Percentiles rank a stretch among this genome's conserved stretches.
Evolutionary conservation across 2,888 invertebrate genomes (phyloP).

Genomic region (Hymenopus coronatus): DNA sequence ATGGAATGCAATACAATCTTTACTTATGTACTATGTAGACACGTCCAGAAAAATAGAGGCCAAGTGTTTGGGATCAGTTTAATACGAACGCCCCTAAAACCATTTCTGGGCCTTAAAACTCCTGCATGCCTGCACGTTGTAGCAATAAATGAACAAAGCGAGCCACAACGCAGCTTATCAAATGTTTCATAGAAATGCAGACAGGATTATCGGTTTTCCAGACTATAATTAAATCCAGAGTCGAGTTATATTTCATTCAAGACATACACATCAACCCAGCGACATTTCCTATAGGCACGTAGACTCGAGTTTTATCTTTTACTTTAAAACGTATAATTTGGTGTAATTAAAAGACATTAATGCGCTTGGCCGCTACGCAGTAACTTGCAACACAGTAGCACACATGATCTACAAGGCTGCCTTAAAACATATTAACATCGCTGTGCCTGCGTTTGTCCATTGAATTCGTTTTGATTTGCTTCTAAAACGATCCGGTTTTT

Average conservation of each 20-base stretch:
- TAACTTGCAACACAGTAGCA: background rate
- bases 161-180: background rate
- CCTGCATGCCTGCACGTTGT: background rate
- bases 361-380: slow-evolving; percentile 12
- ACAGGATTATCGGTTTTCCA: background rate
- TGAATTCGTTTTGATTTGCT: slow-evolving; percentile 3
- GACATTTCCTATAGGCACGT: slow-evolving; percentile 25
- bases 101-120: background rate
- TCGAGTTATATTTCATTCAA: slow-evolving; percentile 25
- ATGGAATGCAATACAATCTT: too few species aligned
- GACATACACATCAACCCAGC: slow-evolving; percentile 13
- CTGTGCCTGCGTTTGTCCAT: background rate
- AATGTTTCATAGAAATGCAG: background rate
- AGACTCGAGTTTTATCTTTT: slow-evolving; percentile 17
- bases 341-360: slow-evolving; percentile 27
- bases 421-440: background rate
- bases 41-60: too few species aligned
- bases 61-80: too few species aligned
- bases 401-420: background rate
- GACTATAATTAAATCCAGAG: slow-evolving; percentile 21
- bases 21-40: too few species aligned
- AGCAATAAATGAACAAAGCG: background rate
- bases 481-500: background rate
- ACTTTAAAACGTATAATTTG: slow-evolving; percentile 26
- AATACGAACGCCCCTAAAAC: background rate